Evolutionary conservation across 2,888 invertebrate species (phyloP).

Genomic region (Adelognathus sp.): DNA sequence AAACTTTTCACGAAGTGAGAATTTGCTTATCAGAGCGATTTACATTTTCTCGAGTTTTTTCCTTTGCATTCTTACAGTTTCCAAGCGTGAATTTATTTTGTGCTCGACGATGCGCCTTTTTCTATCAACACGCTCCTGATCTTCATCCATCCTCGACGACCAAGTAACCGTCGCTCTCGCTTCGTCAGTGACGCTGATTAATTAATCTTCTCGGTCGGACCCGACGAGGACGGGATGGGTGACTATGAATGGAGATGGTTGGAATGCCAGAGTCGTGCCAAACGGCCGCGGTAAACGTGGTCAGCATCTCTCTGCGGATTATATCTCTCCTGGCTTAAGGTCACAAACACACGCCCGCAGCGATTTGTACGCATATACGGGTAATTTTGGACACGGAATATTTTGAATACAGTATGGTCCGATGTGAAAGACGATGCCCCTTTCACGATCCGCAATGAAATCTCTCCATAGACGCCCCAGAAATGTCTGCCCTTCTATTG

Average conservation of each 20-base stretch:
- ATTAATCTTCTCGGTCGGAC: conserved; percentile 22
- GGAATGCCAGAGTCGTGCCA: conserved; percentile 54
- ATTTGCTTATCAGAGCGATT: conserved; percentile 24
- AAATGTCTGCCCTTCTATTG: not conserved
- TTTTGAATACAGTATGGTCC: not conserved
- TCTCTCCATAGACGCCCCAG: not conserved
- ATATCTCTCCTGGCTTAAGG: conserved; percentile 15
- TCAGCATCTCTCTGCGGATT: conserved; percentile 11
- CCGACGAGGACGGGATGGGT: conserved; percentile 8
- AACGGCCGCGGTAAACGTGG: conserved; percentile 31
- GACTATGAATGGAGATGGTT: conserved; percentile 54
- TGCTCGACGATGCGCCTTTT: not conserved
- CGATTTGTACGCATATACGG: not conserved
- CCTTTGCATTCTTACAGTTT: not conserved
- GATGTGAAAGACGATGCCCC: too few species aligned
- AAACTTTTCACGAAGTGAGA: not conserved
- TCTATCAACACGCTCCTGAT: not conserved
- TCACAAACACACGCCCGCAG: not conserved
- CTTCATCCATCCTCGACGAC: not conserved
- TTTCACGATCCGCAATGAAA: not conserved
- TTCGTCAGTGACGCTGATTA: conserved; percentile 44
- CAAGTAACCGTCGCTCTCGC: conserved; percentile 9
- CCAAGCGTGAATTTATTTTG: not conserved
- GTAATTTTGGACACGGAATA: not conserved
- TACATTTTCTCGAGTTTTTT: not conserved